Base-by-base conservation (phyloP, 2,888 invertebrate species). In the Brenthis daphne region DNA sequence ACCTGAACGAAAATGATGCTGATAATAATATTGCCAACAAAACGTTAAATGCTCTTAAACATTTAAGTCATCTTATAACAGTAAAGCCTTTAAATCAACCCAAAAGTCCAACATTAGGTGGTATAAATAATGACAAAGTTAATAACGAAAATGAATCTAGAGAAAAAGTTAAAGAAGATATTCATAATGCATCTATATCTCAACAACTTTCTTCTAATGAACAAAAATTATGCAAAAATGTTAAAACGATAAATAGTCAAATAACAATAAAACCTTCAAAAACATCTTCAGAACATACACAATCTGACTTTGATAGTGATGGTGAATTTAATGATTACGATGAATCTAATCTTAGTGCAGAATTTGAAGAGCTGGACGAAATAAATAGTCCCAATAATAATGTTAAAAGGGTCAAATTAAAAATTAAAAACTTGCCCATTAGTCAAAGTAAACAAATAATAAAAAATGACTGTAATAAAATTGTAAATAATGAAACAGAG, bases 21-120 rank as follows among this genome's bases (percentile, higher is more conserved):
- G 71, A 70, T 65, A 66, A 61, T 37, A 69, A 60, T 68, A 14
- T 51, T 24, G 51, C 68, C 11, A 65, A 70, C 61, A 79, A 73
- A 37, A 77, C 85, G 63, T 74, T 86, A 67, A 78, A 82, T 64
- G 81, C 80, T 3, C 77, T 89, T 67, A 87, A 87, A 79, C 84
- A 81, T 78, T 80, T 89, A 70, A 82, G 87, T 72, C 84, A 84
- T 71, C 77, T 86, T 16, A 81, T 86, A 61, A 87, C 87, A 63
- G 79, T 90, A 3, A 90, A 89, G 78, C 73, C 88, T 48, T 74
- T 85, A 14, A 77, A 61, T 71, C 75, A 81, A 67, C 75, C 70
- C 57, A 71, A 71, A 57, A 48, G 16, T 33, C 53, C 65, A 67
- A 55, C 55, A 64, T 43, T 11, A 43, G 37, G 11, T 1, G 37